Conservation (phyloP, 1,140 invertebrate genomes). For the Diprion similis region DNA sequence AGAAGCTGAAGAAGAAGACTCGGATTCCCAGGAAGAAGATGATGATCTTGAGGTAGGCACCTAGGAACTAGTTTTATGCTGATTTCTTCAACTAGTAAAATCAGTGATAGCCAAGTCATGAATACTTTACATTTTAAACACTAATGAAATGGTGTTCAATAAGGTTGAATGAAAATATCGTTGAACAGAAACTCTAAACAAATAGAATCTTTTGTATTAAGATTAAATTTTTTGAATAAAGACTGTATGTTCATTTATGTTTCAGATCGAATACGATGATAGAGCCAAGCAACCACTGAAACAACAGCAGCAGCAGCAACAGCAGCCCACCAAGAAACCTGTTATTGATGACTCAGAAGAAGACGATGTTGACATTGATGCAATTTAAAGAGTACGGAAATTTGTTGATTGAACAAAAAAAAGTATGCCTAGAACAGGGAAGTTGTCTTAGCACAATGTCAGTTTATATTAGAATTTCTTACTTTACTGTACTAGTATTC, state of each 20-base stretch:
- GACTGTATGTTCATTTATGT: slow-evolving; percentile 19
- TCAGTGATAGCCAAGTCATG: not conserved
- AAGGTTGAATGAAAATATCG: too few relatives aligned
- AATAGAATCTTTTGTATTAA: slow-evolving; percentile 7
- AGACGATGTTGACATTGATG: slow-evolving; percentile 89
- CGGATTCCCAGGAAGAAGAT: slow-evolving; percentile 73
- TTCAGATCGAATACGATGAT: slow-evolving; percentile 87
- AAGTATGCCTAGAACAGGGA: slow-evolving; percentile 25
- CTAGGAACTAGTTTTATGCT: not conserved
- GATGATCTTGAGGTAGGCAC: slow-evolving; percentile 68
- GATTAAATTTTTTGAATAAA: slow-evolving; percentile 10
- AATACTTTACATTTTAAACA: slow-evolving; percentile 1
- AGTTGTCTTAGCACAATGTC: slow-evolving; percentile 29
- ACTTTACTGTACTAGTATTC: slow-evolving; percentile 8
- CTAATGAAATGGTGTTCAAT: not conserved
- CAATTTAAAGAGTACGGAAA: slow-evolving; percentile 72
- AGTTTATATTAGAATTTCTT: slow-evolving; percentile 13
- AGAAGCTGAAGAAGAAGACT: slow-evolving; percentile 94
- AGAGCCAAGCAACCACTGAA: slow-evolving; percentile 78
- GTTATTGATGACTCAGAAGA: slow-evolving; percentile 70
- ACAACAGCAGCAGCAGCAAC: slow-evolving; percentile 64
- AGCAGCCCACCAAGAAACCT: slow-evolving; percentile 56
- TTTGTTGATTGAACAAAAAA: slow-evolving; percentile 11
- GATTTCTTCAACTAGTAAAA: too few relatives aligned
- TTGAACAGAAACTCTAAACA: not conserved